A percentile compares a stretch with the other conserved stretches of the same genome.
Evolutionary conservation across 2,113 vertebrate genomes (phyloP).

Genomic region (Notechis scutatus): DNA sequence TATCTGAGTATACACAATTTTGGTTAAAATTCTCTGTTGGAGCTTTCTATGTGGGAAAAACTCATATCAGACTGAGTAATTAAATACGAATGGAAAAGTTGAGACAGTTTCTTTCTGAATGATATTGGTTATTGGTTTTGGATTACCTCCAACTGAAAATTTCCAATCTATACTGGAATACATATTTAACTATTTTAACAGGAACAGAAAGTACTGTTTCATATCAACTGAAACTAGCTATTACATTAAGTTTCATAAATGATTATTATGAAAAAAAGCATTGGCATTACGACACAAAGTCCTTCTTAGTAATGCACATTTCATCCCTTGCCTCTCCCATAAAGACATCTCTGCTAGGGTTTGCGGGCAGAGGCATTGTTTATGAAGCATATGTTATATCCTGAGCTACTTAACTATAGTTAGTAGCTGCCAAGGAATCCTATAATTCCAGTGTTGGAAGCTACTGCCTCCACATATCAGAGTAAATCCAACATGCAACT

Average conservation of each 20-base stretch:
- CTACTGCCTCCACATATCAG: neutral
- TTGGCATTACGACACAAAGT: neutral
- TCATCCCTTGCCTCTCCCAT: neutral
- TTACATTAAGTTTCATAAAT: neutral
- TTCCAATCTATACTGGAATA: neutral
- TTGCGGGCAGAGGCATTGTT: neutral
- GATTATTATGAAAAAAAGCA: neutral
- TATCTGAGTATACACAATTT: neutral
- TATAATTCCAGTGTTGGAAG: neutral
- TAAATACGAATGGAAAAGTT: neutral
- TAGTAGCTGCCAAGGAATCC: neutral
- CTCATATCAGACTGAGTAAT: neutral
- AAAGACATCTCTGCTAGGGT: neutral
- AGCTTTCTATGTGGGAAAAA: neutral
- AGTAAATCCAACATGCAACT: neutral
- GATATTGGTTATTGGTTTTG: neutral
- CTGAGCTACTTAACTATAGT: neutral
- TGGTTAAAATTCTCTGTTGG: neutral
- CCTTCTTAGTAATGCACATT: neutral
- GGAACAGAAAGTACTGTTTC: neutral
- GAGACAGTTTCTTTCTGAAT: neutral
- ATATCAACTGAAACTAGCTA: neutral
- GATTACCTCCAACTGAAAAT: neutral
- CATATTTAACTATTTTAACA: neutral
- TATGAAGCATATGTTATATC: neutral